Base-by-base conservation (phyloP, 2,113 vertebrate species). In the Tapirus terrestris region DNA sequence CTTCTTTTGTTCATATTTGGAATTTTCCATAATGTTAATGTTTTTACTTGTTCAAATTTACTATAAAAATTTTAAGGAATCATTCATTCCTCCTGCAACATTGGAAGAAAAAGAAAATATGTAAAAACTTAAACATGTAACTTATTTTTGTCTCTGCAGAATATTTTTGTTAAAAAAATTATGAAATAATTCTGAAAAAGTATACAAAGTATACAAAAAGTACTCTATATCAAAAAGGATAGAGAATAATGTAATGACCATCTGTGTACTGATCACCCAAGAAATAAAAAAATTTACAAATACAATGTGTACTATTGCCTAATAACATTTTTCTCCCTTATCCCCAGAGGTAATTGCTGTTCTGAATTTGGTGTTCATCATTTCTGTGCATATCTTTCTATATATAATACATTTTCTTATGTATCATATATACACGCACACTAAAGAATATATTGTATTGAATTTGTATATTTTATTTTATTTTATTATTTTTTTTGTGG, bases 41-140 rank as follows among this genome's bases (percentile, higher is more conserved):
- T 48, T 79, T 87, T 67, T 68, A 21, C 51, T 58, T 36, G 58
- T 29, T 93, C 36, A 60, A 2, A 48, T 77, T 93, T 67, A 90
- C 5, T 6, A 14, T 21, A 58, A 56, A 10, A 56, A 29, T 84
- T 75, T 95, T 60, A 68, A 90, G 79, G n/a, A 83, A 76, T 16
- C 14, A 29, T 82, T 67, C 33, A 29, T 83, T 53, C 36, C 8
- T 43, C 27, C 31, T 77, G 48, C 31, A 77, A 91, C 6, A 68
- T 13, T 77, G 31, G n/a, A 90, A 83, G 86, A 65, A 60, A 95
- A 91, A 60, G 14, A 56, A 94, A 92, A 61, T 83, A 29, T 39
- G 20, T 85, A 60, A 89, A 95, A 76, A 61, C 39, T 68, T 60
- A 88, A 88, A 89, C 25, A 61, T n/a, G n/a, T 77, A 84, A 77